A percentile compares a stretch with the other conserved stretches of the same genome.
Evolutionary conservation across 1,140 invertebrate genomes (phyloP).

Genomic region (Venturia canescens): DNA sequence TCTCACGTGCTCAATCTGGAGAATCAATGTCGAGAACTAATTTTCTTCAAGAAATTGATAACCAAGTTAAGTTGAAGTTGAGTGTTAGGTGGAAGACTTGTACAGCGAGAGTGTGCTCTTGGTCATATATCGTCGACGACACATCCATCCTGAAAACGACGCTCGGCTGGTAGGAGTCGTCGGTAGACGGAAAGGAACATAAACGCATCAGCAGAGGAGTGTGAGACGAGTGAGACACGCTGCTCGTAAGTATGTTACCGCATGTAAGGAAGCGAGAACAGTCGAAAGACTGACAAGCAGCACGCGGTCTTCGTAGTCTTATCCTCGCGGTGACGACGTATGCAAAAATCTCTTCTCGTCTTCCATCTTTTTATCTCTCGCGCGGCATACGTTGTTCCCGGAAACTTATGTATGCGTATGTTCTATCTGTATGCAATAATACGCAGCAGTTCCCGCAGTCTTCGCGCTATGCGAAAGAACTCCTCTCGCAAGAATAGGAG

Average conservation of each 20-base stretch:
- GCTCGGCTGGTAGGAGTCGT: neutral
- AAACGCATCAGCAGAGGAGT: slow-evolving; percentile 25
- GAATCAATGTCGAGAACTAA: no score
- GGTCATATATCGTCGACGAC: slow-evolving; percentile 16
- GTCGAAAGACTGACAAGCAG: slow-evolving; percentile 38
- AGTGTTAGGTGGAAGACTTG: neutral
- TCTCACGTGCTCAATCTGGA: no score
- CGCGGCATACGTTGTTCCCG: slow-evolving; percentile 56
- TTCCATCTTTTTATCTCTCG: slow-evolving; percentile 55
- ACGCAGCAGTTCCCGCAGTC: slow-evolving; percentile 51
- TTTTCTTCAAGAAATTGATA: neutral
- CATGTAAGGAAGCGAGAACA: neutral
- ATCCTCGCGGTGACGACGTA: slow-evolving; percentile 49
- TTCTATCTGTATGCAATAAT: neutral
- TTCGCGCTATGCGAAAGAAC: slow-evolving; percentile 25
- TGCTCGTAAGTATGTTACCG: slow-evolving; percentile 5
- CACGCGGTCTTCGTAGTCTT: slow-evolving; percentile 12
- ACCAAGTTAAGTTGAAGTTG: slow-evolving; percentile 11
- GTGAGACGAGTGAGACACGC: slow-evolving; percentile 1
- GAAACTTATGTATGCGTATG: slow-evolving; percentile 47
- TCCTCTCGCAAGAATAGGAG: neutral
- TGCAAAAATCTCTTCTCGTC: slow-evolving; percentile 63
- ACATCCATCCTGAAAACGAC: slow-evolving; percentile 5
- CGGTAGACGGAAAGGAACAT: neutral
- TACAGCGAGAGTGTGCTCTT: neutral